Evolutionary conservation across 1,140 invertebrate genomes (phyloP).

Genomic region (Bombus sibiricus): DNA sequence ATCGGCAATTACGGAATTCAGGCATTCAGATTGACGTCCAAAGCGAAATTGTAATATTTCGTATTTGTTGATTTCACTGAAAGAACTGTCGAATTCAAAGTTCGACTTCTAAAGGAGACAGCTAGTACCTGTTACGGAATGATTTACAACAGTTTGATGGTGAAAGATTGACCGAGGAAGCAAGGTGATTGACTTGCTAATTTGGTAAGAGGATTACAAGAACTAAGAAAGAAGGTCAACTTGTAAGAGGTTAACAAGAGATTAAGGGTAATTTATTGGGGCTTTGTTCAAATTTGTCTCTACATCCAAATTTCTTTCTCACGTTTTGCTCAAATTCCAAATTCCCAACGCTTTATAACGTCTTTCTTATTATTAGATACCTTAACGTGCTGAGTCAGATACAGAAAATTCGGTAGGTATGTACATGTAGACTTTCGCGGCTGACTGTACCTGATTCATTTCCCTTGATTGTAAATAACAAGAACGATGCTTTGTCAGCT

Average conservation of each 20-base stretch:
- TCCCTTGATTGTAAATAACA: background rate
- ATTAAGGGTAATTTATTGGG: constrained; percentile 1
- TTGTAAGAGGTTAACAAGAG: constrained; percentile 12
- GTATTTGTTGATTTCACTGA: background rate
- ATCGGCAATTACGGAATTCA: too few species aligned
- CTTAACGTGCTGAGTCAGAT: too few species aligned
- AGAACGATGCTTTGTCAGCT: constrained; percentile 1
- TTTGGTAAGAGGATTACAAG: constrained; percentile 29
- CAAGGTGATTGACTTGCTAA: constrained; percentile 17
- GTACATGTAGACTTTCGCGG: too few species aligned
- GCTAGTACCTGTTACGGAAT: background rate
- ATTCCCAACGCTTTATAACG: background rate
- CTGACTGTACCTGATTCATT: background rate
- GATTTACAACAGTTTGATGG: background rate
- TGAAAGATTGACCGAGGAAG: background rate
- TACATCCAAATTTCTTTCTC: background rate
- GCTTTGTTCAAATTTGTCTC: background rate
- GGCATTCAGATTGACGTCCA: too few species aligned
- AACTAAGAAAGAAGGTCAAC: constrained; percentile 13
- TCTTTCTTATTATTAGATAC: background rate
- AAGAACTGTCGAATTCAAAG: background rate
- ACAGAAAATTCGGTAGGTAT: fast-evolving
- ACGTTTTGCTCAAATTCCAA: background rate
- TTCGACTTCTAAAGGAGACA: background rate
- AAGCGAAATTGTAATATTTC: too few species aligned